Evolutionary conservation across 2,888 invertebrate genomes (phyloP).

Genomic region (Bugulina stolonifera): DNA sequence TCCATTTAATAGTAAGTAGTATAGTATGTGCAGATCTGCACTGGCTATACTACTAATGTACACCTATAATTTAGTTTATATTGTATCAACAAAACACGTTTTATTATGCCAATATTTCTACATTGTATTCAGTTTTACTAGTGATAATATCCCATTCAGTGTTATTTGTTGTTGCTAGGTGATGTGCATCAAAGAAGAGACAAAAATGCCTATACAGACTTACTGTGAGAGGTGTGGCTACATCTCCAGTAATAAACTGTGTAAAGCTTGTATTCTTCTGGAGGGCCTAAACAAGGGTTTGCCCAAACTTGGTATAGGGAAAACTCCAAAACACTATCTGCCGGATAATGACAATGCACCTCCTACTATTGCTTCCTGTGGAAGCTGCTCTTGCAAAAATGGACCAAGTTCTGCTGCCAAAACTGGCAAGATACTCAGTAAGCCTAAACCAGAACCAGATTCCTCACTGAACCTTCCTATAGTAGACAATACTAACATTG

Average conservation of each 20-base stretch:
- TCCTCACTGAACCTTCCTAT: not conserved
- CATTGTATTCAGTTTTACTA: no score
- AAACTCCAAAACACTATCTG: conserved; percentile 39
- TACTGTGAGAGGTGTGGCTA: conserved; percentile 76
- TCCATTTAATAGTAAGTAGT: no score
- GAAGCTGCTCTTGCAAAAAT: not conserved
- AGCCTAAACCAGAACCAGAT: not conserved
- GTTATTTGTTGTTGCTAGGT: no score
- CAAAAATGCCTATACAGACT: conserved; percentile 72
- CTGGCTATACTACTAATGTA: no score
- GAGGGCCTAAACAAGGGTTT: conserved; percentile 87
- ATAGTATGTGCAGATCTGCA: no score
- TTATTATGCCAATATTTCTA: no score
- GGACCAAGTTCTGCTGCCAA: not conserved
- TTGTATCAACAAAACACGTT: no score
- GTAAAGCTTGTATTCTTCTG: conserved; percentile 90
- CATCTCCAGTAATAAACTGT: conserved; percentile 79
- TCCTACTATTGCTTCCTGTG: not conserved
- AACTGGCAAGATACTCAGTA: not conserved
- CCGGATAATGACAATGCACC: not conserved
- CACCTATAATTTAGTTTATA: no score
- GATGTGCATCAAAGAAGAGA: conserved; percentile 71
- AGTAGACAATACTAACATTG: not conserved
- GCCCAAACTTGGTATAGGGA: conserved; percentile 61
- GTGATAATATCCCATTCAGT: no score